These are phyloP conservation scores for Sclerodermus sp. DNA, from an alignment of 2,888 invertebrate genomes.

Conservation along the genomic window DNA sequence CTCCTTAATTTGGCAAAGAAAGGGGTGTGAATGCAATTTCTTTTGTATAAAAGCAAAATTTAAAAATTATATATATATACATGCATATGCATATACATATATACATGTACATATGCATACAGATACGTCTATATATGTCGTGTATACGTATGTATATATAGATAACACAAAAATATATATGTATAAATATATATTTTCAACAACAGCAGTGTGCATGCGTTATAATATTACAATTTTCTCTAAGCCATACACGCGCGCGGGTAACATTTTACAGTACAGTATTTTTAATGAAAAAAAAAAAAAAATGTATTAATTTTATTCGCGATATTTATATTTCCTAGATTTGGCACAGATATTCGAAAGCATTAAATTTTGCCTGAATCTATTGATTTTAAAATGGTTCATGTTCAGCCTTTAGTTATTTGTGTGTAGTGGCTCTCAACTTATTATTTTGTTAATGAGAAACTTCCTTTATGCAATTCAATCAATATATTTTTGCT, in stretches of 20 bases:
- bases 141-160: background rate
- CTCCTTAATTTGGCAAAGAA: constrained; percentile 27
- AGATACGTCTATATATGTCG: constrained; percentile 25
- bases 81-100: constrained; percentile 6
- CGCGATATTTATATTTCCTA: too few species aligned
- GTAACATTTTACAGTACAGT: constrained; percentile 23
- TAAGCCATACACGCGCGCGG: constrained; percentile 38
- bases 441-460: too few species aligned
- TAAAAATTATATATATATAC: constrained; percentile 8
- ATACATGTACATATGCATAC: constrained; percentile 6
- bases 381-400: too few species aligned
- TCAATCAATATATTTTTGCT: too few species aligned
- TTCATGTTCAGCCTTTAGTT: too few species aligned
- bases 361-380: too few species aligned
- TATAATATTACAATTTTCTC: constrained; percentile 37
- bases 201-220: constrained; percentile 31
- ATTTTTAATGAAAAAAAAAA: background rate
- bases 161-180: background rate
- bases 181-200: constrained; percentile 27
- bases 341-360: too few species aligned
- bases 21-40: constrained; percentile 21
- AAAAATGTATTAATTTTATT: background rate
- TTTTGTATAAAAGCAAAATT: constrained; percentile 4
- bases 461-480: too few species aligned
- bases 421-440: too few species aligned